These are phyloP conservation scores for Epinephelus moara DNA, from an alignment of 2,113 vertebrate genomes.

Conservation along the genomic window DNA sequence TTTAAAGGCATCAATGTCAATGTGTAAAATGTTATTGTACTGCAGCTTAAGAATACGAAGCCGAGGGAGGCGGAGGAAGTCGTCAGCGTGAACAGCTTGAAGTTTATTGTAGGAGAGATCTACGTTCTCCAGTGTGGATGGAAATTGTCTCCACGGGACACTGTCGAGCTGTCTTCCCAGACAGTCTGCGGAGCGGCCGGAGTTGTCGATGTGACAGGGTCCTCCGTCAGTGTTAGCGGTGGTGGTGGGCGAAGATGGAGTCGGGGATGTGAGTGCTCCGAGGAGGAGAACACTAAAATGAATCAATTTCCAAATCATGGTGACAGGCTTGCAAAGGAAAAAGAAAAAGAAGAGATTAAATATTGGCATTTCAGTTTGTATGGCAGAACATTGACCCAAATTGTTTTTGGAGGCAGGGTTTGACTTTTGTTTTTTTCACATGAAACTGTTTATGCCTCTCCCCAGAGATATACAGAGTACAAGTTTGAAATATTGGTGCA, in stretches of 20 bases:
- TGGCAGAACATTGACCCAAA: not conserved
- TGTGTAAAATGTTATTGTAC: conserved; percentile 86
- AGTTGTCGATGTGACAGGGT: conserved; percentile 67
- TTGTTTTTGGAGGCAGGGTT: not conserved
- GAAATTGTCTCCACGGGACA: conserved; percentile 82
- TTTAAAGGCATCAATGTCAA: conserved; percentile 80
- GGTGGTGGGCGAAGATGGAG: conserved; percentile 9
- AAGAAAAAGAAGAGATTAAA: conserved; percentile 6
- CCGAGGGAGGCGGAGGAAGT: conserved; percentile 73
- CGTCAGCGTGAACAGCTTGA: conserved; percentile 47
- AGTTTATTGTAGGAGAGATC: conserved; percentile 89
- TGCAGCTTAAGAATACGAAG: conserved; percentile 78
- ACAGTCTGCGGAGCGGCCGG: conserved; percentile 80
- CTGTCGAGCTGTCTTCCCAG: conserved; percentile 71
- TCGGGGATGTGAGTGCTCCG: conserved; percentile 45
- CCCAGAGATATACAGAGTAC: not conserved
- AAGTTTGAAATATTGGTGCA: not conserved
- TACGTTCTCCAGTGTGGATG: conserved; percentile 71
- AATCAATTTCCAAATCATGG: conserved; percentile 61
- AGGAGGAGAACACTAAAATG: conserved; percentile 57
- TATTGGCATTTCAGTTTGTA: not conserved
- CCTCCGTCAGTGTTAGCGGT: not conserved
- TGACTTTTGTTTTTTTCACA: not conserved
- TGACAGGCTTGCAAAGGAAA: conserved; percentile 55
- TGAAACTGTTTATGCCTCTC: not conserved